Conservation (phyloP, 2,888 invertebrate genomes). For the Helobdella robusta region DNA sequence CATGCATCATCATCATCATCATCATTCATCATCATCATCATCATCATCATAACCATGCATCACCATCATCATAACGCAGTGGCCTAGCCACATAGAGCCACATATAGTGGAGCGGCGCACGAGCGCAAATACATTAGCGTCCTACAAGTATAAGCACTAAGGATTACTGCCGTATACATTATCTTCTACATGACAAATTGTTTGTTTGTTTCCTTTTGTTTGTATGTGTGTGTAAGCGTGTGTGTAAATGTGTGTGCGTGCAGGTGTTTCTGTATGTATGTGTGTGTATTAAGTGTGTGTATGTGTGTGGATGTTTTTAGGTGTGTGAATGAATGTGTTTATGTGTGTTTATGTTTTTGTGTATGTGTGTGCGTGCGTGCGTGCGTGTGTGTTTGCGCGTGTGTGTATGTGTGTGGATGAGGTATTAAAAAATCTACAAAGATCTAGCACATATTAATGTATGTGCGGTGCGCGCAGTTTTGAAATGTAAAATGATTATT, state of each 20-base stretch:
- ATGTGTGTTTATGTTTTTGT: not conserved
- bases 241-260: not conserved
- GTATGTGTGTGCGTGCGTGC: not conserved
- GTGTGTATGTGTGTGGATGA: conserved; percentile 1
- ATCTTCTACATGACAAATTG: not conserved
- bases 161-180: not conserved
- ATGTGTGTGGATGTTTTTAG: not conserved
- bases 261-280: not conserved
- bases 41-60: no score
- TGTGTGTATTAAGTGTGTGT: no score
- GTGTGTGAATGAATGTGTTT: not conserved
- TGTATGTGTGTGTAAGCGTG: no score
- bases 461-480: not conserved
- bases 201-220: no score
- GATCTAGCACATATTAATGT: no score
- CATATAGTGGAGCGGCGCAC: not conserved
- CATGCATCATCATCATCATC: no score
- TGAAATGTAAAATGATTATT: not conserved
- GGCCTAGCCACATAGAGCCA: no score
- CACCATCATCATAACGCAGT: no score
- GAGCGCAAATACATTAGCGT: not conserved
- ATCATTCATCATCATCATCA: no score
- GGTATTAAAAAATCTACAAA: not conserved
- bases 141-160: not conserved
- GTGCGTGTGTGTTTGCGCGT: not conserved